Conservation (phyloP, 2,797 vertebrate genomes). For the Scyliorhinus canicula region DNA sequence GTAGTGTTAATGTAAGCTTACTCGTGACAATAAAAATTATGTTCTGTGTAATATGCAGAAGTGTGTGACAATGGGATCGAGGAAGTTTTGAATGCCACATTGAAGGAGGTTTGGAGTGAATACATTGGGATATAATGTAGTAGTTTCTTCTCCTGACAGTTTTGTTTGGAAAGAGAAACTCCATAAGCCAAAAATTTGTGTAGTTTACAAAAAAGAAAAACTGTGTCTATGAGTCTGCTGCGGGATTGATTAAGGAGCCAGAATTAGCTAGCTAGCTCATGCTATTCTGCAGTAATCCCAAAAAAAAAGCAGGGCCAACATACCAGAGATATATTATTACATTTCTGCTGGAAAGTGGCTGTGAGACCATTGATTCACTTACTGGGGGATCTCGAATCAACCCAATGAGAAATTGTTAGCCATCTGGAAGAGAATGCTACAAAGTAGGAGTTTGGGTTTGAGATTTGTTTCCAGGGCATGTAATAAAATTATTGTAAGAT, state of each 20-base stretch:
- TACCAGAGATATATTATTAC: not conserved
- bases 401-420: not conserved
- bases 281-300: not conserved
- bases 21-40: no score
- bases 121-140: no score
- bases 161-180: not conserved
- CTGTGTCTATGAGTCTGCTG: not conserved
- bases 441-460: not conserved
- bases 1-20: no score
- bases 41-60: not conserved
- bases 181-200: not conserved
- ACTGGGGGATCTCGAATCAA: not conserved
- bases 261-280: not conserved
- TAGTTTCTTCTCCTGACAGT: not conserved
- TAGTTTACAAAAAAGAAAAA: not conserved
- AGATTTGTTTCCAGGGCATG: not conserved
- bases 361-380: not conserved
- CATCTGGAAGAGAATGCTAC: not conserved
- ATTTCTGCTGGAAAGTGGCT: not conserved
- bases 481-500: not conserved
- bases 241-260: no score
- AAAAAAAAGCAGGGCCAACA: not conserved
- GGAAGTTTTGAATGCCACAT: not conserved
- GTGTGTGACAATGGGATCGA: no score
- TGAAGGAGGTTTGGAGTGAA: not conserved